A percentile compares a stretch with the other conserved stretches of the same genome.
phyloP scores from a whole-genome alignment of 2,888 invertebrate species.

The Augochlorella aurata region DNA sequence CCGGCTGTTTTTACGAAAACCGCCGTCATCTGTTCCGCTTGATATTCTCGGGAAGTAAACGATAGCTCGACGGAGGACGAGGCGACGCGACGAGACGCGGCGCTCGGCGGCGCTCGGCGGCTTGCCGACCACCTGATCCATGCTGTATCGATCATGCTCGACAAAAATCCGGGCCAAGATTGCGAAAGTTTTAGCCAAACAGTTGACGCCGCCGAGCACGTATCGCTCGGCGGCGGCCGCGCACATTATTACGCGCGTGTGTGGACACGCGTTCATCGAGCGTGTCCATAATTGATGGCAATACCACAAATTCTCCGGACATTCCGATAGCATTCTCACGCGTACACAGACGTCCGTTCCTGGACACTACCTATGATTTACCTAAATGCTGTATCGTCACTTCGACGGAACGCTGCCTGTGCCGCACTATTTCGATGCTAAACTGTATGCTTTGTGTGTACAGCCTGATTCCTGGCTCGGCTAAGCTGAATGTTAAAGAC shows the following conservation, averaged over 20 bases:
- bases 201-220: slow-evolving; percentile 1
- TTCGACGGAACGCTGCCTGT: slow-evolving; percentile 42
- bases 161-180: slow-evolving; percentile 20
- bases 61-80: not conserved
- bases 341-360: slow-evolving; percentile 29
- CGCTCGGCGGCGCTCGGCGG: too few species aligned
- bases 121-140: not conserved
- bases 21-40: slow-evolving; percentile 25
- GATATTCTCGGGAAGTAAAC: slow-evolving; percentile 35
- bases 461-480: not conserved
- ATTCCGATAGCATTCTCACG: slow-evolving; percentile 53
- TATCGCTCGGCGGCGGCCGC: too few species aligned
- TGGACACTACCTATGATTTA: slow-evolving; percentile 55
- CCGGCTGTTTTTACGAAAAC: not conserved
- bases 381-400: slow-evolving; percentile 52
- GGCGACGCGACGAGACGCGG: too few species aligned
- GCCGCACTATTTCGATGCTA: slow-evolving; percentile 37
- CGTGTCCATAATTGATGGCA: slow-evolving; percentile 58
- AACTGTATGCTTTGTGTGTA: slow-evolving; percentile 27
- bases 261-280: slow-evolving; percentile 18
- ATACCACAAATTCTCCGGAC: slow-evolving; percentile 58
- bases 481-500: not conserved
- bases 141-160: slow-evolving; percentile 12
- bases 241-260: slow-evolving; percentile 18
- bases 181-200: slow-evolving; percentile 10